Evolutionary conservation across 2,888 invertebrate species (phyloP).

Genomic region (Hemicrepidius hirtus): DNA sequence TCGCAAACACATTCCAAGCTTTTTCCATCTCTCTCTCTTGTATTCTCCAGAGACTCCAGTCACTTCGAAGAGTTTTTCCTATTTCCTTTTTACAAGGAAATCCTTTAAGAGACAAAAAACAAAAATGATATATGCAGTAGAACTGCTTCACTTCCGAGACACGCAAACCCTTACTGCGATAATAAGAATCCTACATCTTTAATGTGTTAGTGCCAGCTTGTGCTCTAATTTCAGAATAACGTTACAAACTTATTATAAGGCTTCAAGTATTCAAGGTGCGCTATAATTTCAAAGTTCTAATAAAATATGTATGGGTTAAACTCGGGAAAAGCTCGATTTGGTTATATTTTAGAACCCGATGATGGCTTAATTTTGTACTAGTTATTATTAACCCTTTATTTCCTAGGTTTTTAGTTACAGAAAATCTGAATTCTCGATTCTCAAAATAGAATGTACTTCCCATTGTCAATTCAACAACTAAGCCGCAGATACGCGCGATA

Average conservation of each 20-base stretch:
- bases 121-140: not conserved
- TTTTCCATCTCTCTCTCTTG: not conserved
- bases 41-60: not conserved
- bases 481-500: too few species aligned
- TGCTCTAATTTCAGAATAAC: not conserved
- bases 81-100: not conserved
- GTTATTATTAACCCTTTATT: too few species aligned
- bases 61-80: not conserved
- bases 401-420: too few species aligned
- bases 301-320: not conserved
- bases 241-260: not conserved
- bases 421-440: too few species aligned
- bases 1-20: too few species aligned
- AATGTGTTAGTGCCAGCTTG: constrained; percentile 7
- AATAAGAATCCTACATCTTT: not conserved
- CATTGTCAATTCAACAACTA: too few species aligned
- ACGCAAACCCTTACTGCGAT: constrained; percentile 1
- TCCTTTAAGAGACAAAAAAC: too few species aligned
- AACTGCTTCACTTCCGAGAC: not conserved
- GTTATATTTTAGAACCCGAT: too few species aligned
- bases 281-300: constrained; percentile 1
- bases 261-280: too few species aligned
- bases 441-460: too few species aligned
- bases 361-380: too few species aligned
- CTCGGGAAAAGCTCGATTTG: not conserved